Percentiles rank a stretch among this genome's conserved stretches.
These are phyloP conservation scores for Vireo griseus DNA, from an alignment of 2,797 vertebrate species.

Conservation along the genomic window DNA sequence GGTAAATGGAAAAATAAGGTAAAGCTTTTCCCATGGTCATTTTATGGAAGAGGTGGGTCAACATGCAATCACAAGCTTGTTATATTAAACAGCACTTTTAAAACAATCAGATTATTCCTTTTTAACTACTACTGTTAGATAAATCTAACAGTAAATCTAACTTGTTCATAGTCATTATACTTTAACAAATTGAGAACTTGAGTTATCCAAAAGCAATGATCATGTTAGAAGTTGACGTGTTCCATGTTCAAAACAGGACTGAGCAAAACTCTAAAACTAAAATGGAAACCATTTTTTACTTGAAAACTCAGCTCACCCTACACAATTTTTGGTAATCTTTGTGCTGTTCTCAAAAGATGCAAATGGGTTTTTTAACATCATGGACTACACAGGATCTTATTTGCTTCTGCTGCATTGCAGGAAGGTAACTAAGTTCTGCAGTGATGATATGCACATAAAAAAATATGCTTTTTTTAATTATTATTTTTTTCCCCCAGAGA, in stretches of 20 bases:
- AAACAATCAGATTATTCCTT: neutral
- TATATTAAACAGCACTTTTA: neutral
- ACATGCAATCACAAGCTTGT: neutral
- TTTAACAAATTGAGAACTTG: neutral
- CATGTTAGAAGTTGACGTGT: accelerated
- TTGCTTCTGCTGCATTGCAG: neutral
- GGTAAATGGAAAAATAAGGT: neutral
- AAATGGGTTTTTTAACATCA: neutral
- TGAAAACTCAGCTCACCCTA: neutral
- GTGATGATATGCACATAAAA: neutral
- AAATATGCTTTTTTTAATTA: neutral
- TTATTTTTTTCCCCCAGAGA: neutral
- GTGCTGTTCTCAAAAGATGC: neutral
- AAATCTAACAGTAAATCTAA: neutral
- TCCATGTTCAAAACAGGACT: neutral
- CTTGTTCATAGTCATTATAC: neutral
- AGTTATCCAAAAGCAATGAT: neutral
- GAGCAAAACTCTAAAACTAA: neutral
- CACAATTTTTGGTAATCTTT: neutral
- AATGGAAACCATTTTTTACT: neutral
- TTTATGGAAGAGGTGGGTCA: neutral
- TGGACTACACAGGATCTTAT: neutral
- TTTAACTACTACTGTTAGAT: neutral
- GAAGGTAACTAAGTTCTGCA: neutral
- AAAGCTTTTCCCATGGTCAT: neutral